Base-by-base conservation (phyloP, 2,113 vertebrate genomes). In the Cyprinodon variegatus region DNA sequence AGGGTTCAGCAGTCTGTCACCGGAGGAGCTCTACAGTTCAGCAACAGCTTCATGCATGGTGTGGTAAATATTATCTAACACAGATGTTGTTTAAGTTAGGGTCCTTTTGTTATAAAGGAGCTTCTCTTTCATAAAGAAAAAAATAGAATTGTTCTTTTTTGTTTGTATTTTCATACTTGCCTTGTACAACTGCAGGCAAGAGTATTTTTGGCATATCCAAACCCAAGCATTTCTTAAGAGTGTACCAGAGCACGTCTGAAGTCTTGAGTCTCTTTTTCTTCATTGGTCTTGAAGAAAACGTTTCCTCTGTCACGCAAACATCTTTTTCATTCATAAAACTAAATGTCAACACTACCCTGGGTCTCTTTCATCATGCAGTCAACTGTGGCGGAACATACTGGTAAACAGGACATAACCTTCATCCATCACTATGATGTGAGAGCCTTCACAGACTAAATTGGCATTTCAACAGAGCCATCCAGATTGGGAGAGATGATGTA, bases 261-360 rank as follows among this genome's bases (percentile, higher is more conserved):
- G 8, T 14, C 20, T n/a, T 8, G 20, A 57, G 11, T 71, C 73
- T 67, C 39, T 2, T 67, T 74, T 72, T 83, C n/a, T 70, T 88
- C 72, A 81, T 82, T 75, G 64, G 48, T 72, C 41, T 43, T 36
- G 22, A 36, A 63, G 15, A 70, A 66, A 77, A 74, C 57, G 61
- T 39, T 61, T 69, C 17, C 11, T 11, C 57, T 76, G 45, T 81
- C 84, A 82, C 74, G 65, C 65, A 88, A 86, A 81, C 45, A 82
- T 81, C 74, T 62, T 36, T 77, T 76, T 72, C 79, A 85, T 89
- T 87, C 74, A 78, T 81, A 68, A 76, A 87, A 80, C 83, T 64
- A 84, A 91, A 91, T 89, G 89, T 85, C 90, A 88, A 83, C 82
- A 70, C 72, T 85, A 74, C 81, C 75, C 82, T 70, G 84, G 67